Conservation (phyloP, 2,113 vertebrate genomes). For the Phylloscopus trochilus region DNA sequence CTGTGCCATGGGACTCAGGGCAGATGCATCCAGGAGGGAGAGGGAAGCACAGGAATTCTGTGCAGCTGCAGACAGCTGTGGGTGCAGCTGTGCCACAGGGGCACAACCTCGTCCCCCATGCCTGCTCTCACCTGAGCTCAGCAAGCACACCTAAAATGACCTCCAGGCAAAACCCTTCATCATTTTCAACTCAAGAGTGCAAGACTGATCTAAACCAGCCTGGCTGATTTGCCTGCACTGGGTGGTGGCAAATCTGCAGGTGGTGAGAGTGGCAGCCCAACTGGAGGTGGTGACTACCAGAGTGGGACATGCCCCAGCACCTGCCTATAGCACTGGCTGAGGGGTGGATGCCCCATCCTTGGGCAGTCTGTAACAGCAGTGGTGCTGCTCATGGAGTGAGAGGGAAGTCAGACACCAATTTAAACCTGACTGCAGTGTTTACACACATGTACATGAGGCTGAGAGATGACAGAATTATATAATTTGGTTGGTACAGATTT, state of each 20-base stretch:
- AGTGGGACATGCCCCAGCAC: fast-evolving
- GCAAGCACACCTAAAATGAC: fast-evolving
- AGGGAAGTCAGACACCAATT: not conserved
- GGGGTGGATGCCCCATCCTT: no score
- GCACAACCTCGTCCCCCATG: fast-evolving
- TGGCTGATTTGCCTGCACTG: not conserved
- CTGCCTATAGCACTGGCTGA: not conserved
- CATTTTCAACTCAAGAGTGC: not conserved
- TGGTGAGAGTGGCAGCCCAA: not conserved
- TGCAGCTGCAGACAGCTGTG: not conserved
- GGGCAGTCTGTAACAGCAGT: not conserved
- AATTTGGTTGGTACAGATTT: constrained; percentile 54
- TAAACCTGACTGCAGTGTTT: not conserved
- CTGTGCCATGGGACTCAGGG: fast-evolving
- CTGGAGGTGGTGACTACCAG: fast-evolving
- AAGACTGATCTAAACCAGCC: not conserved
- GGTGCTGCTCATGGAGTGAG: fast-evolving
- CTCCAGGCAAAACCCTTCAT: not conserved
- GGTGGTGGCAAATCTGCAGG: not conserved
- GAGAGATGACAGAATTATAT: constrained; percentile 42
- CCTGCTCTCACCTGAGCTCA: not conserved
- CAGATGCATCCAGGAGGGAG: not conserved
- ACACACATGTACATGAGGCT: not conserved
- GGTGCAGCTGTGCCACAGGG: not conserved
- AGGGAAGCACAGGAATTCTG: not conserved